Base-by-base conservation (phyloP, 1,140 invertebrate genomes). In the Drosophila rhopaloa region DNA sequence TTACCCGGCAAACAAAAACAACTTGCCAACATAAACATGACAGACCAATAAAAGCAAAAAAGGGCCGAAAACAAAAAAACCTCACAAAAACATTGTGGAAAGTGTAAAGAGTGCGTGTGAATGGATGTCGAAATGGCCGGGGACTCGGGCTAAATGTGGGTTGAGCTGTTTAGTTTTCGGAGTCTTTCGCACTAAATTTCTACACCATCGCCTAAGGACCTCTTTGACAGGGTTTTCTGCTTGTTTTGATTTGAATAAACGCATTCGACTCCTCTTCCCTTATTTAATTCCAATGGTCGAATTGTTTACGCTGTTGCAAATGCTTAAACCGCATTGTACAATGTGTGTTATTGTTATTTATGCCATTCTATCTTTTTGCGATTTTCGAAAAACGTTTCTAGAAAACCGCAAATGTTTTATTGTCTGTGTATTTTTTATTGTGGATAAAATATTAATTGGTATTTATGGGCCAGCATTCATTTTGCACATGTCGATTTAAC, bases 361-460 rank as follows among this genome's bases (percentile, higher is more conserved):
- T 63, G 58, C 47, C 58, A 57, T 46, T 70, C 54, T 41, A 38
- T 50, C 6, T 51, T 62, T 72, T 68, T 72, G 43, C 14, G 5
- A 47, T 60, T 58, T 60, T 40, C 11, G 9, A 43, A 59, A 53
- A 24, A 58, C 53, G 58, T 65, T 67, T 57, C 32, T 43, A 55
- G 56, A 70, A 78, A 76, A 79, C 79, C 80, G 58, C 83, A 88
- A 89, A 83, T 71, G 83, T 86, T 86, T 88, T 88, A 88, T 88
- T 73, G 67, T 79, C 50, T 63, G 57, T 37, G 53, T 40, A 16
- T 54, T 66, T 62, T 58, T 54, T 32, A 59, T 76, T 27, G 48
- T 60, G 59, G 59, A 73, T 80, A 65, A 89, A 89, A 74, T 83
- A 70, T 83, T 89, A 80, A 89, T 80, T 83, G 35, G 56, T 53